A percentile compares a stretch with the other conserved stretches of the same genome.
phyloP scores from a whole-genome alignment of 2,797 vertebrate species.

The Coluber constrictor region DNA sequence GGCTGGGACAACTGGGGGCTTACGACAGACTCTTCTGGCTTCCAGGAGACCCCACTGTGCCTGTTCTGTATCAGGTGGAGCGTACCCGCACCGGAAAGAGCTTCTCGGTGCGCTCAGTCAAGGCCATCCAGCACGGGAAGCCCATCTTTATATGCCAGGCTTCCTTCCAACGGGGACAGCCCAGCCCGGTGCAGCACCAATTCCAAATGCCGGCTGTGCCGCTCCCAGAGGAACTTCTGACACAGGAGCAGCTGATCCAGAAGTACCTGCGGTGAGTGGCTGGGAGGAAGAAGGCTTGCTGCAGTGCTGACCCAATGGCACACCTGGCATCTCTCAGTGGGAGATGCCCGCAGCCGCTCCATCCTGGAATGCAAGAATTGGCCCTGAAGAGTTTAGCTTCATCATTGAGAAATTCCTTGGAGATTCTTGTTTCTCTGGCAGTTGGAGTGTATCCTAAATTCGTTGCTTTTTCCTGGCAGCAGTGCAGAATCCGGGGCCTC shows the following conservation, averaged over 20 bases:
- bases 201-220: slow-evolving; percentile 87
- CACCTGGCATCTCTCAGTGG: not conserved
- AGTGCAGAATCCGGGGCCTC: not conserved
- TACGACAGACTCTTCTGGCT: not conserved
- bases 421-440: not conserved
- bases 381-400: not conserved
- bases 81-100: slow-evolving; percentile 85
- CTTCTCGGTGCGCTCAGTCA: slow-evolving; percentile 88
- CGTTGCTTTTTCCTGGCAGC: not conserved
- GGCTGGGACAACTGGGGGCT: fast-evolving
- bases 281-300: not conserved
- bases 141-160: slow-evolving; percentile 89
- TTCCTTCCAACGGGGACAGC: slow-evolving; percentile 86
- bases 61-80: slow-evolving; percentile 91
- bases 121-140: slow-evolving; percentile 87
- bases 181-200: slow-evolving; percentile 86
- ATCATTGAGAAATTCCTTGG: not conserved
- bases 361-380: not conserved
- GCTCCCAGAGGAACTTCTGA: slow-evolving; percentile 81
- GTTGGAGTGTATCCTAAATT: not conserved
- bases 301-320: too few species aligned
- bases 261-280: slow-evolving; percentile 77
- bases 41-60: slow-evolving; percentile 86
- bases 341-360: not conserved
- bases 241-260: slow-evolving; percentile 78